These are phyloP conservation scores for Rhodeus uyekii DNA, from an alignment of 2,797 vertebrate species.

Conservation along the genomic window DNA sequence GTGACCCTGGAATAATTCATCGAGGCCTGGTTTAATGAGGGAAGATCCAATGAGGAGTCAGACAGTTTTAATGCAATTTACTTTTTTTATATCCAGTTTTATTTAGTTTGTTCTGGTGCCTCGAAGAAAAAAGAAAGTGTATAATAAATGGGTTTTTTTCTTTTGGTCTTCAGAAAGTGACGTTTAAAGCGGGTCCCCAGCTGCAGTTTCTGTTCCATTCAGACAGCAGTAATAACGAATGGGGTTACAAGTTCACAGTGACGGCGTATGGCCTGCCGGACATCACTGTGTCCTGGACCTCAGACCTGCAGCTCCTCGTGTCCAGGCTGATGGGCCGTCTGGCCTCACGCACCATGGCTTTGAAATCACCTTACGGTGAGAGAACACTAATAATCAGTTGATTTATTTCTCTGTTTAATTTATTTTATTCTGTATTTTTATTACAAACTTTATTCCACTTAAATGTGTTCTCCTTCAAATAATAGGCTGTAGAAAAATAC, in stretches of 20 bases:
- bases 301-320: constrained; percentile 93
- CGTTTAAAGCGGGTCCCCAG: constrained; percentile 93
- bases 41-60: too few relatives aligned
- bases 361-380: constrained; percentile 88
- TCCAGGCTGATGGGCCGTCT: constrained; percentile 96
- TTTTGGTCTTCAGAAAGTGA: constrained; percentile 84
- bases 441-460: background rate
- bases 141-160: background rate
- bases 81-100: too few relatives aligned
- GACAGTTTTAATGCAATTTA: too few relatives aligned
- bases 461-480: background rate
- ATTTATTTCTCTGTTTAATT: background rate
- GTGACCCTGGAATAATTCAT: too few relatives aligned
- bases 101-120: background rate
- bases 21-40: too few relatives aligned
- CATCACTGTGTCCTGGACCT: constrained; percentile 92
- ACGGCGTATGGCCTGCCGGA: constrained; percentile 92
- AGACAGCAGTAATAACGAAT: constrained; percentile 97
- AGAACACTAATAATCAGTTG: background rate
- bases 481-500: background rate
- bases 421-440: background rate
- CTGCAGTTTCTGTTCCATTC: constrained; percentile 99
- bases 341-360: constrained; percentile 90
- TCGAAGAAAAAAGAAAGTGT: background rate
- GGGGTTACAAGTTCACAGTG: constrained; percentile 96